Evolutionary conservation across 2,113 vertebrate genomes (phyloP), one percentile per base, ranked within the genome.

Genomic region (Phodopus roborovskii): DNA sequence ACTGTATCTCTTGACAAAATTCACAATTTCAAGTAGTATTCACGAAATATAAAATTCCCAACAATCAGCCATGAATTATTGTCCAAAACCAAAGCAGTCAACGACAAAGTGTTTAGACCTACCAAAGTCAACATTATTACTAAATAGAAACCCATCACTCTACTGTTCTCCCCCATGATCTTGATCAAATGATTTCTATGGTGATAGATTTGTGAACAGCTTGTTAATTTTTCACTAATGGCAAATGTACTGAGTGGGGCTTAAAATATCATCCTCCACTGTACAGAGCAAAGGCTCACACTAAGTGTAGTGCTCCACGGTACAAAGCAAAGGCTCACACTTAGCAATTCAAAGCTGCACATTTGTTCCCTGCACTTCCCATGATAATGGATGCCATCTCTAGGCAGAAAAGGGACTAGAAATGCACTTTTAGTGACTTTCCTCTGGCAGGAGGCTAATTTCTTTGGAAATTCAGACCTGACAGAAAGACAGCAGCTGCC

Each of bases 391-490:
- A 24, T 48, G 12, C 77, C 79, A 36, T 92, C 26, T 30, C 79
- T 85, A 62, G 58, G 66, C 42, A 88, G 94, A 83, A 6, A 15
- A 88, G 36, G 58, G 81, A 26, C 92, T 48, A 87, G 89, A 89
- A 96, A 97, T 58, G 73, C 89, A 53, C 56, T 92, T 93, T 73
- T 5, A 73, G 39, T 96, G 56, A 17, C 78, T 83, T 93, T 90
- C 50, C 19, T 84, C 56, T 84, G 75, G 11, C 74, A 91, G 26
- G 12, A 53, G 68, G 30, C 68, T 87, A 56, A 36, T 56, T 90
- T 66, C 42, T 91, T 70, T 75, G 30, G 90, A 70, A 92, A 88
- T 92, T 96, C 66, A 62, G 20, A 86, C 71, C 60, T 86, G 66
- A 92, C 82, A 39, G 60, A 45, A 50, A 70, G n/a, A 11, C 11